Evolutionary conservation across 2,113 vertebrate genomes (phyloP), one percentile per base, ranked within the genome.

Genomic region (Brachyistius frenatus): DNA sequence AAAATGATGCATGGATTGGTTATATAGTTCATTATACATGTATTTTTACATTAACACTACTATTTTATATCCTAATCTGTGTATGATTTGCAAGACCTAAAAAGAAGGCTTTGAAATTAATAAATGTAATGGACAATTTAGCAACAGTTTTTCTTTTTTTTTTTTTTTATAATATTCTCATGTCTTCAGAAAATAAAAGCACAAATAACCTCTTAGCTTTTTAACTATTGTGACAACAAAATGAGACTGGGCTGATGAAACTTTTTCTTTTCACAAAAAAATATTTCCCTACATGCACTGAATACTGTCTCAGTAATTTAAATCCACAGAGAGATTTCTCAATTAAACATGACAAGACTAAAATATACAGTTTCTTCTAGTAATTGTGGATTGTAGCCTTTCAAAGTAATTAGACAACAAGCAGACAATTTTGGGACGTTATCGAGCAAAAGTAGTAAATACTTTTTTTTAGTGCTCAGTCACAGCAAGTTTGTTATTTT

Each of bases 101-200:
- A 23, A 23, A 23, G 23, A 23, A 23, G 23, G 23, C 23, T 23
- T 23, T 23, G 23, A 23, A 23, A 23, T 23, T 23, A 23, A 23
- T 23, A 23, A 23, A 23, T 23, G 23, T 23, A 23, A 23, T 23
- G 23, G 23, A 23, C 23, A 23, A 23, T 23, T 23, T 23, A 23
- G 23, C 23, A 23, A 23, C 23, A 23, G 23, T 1, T 23, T 23
- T 23, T 23, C 1, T 23, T 23, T 23, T 23, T 23, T 23, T 23
- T 23, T 23, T 23, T 23, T 47, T 62, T 62, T 61, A n/a, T 4
- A 61, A 61, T 54, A 53, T 35, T 35, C 7, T 41, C 7, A 3
- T 16, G 4, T 68, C 23, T 46, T 47, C 31, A 39, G 32, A 9
- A 63, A 49, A 47, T 50, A 13, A 77, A 69, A 63, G 16, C 39